Evolutionary conservation across 1,140 invertebrate species (phyloP).

Genomic region (Diachasmimorpha longicaudata): DNA sequence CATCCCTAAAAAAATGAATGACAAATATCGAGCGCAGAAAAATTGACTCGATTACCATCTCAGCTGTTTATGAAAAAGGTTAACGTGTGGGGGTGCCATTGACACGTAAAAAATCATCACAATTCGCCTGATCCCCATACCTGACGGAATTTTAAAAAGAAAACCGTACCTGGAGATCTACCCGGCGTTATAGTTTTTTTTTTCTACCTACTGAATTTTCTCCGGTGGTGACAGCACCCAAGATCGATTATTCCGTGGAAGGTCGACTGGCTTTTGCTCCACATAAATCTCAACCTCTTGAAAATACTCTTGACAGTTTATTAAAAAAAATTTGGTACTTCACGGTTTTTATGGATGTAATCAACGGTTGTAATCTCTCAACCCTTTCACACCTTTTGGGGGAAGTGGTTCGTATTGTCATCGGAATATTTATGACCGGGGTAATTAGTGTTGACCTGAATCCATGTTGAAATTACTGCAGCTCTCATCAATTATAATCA

Average conservation of each 20-base stretch:
- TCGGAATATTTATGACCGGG: no score
- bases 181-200: background rate
- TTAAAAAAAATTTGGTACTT: background rate
- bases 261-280: background rate
- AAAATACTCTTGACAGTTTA: slow-evolving; percentile 7
- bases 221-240: slow-evolving; percentile 21
- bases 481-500: no score
- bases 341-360: background rate
- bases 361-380: background rate
- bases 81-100: slow-evolving; percentile 23
- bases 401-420: no score
- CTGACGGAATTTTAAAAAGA: background rate
- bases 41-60: background rate
- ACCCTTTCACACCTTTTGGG: background rate
- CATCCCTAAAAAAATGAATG: background rate
- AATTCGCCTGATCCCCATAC: background rate
- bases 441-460: no score
- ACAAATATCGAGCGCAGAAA: background rate
- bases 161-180: slow-evolving; percentile 6
- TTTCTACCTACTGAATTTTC: background rate
- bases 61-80: background rate
- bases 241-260: slow-evolving; percentile 23
- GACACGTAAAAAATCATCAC: background rate
- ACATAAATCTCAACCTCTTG: slow-evolving; percentile 1
- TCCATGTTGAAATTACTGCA: no score